Conservation (phyloP, 2,113 vertebrate genomes). For the Cariama cristata region DNA sequence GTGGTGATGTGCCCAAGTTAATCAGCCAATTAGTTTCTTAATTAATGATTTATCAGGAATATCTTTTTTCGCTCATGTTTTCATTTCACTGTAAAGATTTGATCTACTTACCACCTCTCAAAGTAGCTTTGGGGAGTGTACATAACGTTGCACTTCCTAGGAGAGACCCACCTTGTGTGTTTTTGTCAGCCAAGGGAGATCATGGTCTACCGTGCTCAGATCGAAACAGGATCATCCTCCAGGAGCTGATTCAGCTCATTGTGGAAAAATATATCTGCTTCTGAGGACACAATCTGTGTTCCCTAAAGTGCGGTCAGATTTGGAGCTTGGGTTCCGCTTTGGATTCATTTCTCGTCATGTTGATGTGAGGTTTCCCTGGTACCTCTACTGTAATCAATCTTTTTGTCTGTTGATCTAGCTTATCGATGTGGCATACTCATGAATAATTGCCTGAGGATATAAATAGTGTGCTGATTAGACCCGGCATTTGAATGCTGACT, state of each 20-base stretch:
- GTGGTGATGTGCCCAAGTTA: background rate
- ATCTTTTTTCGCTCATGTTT: background rate
- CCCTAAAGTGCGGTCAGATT: background rate
- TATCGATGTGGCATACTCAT: background rate
- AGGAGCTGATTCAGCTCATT: background rate
- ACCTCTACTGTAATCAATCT: background rate
- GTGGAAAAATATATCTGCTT: background rate
- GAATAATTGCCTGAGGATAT: background rate
- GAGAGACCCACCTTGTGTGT: accelerated
- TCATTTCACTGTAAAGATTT: background rate
- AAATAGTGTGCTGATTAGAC: background rate
- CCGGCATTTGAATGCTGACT: background rate
- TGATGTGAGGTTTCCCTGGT: background rate
- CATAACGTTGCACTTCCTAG: background rate
- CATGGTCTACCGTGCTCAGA: accelerated
- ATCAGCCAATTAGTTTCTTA: background rate
- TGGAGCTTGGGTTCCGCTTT: background rate
- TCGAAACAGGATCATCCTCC: background rate
- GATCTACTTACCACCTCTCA: background rate
- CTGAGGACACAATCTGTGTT: background rate
- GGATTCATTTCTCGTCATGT: background rate
- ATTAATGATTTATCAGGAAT: background rate
- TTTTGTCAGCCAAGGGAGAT: background rate
- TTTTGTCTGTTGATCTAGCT: background rate
- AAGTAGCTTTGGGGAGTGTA: background rate